A percentile compares a stretch with the other conserved stretches of the same genome.
These are phyloP conservation scores for Atractosteus spatula DNA, from an alignment of 2,113 vertebrate genomes.

Conservation along the genomic window DNA sequence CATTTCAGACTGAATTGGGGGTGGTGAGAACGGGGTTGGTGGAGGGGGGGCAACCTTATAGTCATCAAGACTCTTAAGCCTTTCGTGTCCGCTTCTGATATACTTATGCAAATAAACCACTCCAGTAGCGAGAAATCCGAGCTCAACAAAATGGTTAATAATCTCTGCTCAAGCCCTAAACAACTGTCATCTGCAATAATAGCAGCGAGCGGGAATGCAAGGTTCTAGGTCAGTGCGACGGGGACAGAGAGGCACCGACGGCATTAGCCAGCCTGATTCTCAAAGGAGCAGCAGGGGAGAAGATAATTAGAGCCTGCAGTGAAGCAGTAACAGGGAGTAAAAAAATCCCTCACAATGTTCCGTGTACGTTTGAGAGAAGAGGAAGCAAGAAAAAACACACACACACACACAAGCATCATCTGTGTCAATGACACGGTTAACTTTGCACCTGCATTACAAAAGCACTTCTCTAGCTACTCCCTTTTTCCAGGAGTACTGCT, in stretches of 20 bases:
- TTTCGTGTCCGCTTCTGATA: background rate
- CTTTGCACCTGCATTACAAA: background rate
- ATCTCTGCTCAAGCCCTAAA: background rate
- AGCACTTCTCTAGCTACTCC: background rate
- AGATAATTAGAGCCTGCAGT: constrained; percentile 27
- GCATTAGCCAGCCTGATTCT: constrained; percentile 23
- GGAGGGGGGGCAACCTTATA: background rate
- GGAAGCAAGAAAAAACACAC: background rate
- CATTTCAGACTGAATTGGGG: background rate
- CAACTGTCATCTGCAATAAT: constrained; percentile 2
- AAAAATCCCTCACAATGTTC: background rate
- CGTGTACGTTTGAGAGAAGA: background rate
- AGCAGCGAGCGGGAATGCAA: background rate
- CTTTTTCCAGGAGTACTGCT: background rate
- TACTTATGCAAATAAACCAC: constrained; percentile 6
- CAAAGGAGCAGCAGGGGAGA: constrained; percentile 24
- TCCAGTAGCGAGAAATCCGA: background rate
- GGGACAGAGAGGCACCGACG: constrained; percentile 20
- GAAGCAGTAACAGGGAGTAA: constrained; percentile 9
- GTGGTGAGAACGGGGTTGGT: background rate
- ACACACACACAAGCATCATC: background rate
- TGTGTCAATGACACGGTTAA: background rate
- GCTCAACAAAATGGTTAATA: constrained; percentile 2
- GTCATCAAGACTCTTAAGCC: constrained; percentile 10
- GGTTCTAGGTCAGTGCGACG: constrained; percentile 23